phyloP scores from a whole-genome alignment of 2,888 invertebrate genomes.

The Listrodromus nycthemerus region DNA sequence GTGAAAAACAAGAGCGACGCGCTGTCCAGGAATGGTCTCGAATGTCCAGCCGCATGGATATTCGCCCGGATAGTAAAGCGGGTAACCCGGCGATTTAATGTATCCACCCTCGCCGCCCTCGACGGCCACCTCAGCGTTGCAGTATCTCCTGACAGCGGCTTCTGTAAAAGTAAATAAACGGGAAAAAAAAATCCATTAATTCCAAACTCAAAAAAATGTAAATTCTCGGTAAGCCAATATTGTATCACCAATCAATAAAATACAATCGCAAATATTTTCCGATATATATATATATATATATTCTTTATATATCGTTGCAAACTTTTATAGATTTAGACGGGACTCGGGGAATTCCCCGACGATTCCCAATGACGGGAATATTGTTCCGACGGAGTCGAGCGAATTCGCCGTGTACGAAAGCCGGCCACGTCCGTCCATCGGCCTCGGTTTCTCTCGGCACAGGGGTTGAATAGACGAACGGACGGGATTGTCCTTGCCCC shows the following conservation, averaged over 20 bases:
- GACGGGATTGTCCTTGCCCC: conserved; percentile 78
- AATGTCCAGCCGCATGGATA: conserved; percentile 89
- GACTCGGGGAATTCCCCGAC: neutral
- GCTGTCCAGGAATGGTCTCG: conserved; percentile 87
- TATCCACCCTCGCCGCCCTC: conserved; percentile 80
- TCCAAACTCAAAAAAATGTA: too few species aligned
- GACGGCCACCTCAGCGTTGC: conserved; percentile 85
- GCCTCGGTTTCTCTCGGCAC: conserved; percentile 33
- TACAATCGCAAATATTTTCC: too few species aligned
- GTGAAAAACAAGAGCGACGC: conserved; percentile 88
- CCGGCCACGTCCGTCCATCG: neutral
- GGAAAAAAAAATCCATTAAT: neutral
- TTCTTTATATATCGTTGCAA: too few species aligned
- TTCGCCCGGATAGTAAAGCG: conserved; percentile 90
- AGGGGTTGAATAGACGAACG: conserved; percentile 51
- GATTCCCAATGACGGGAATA: conserved; percentile 28
- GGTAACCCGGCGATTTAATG: conserved; percentile 88
- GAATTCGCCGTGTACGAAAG: conserved; percentile 26
- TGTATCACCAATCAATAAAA: too few species aligned
- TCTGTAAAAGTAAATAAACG: conserved; percentile 80
- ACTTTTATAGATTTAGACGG: neutral
- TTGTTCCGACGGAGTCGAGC: conserved; percentile 26
- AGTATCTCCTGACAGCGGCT: conserved; percentile 84
- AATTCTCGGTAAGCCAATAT: too few species aligned
- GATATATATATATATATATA: too few species aligned